Evolutionary conservation across 2,113 vertebrate species (phyloP), one percentile per base, ranked within the genome.

Genomic region (Pelmatolapia mariae): DNA sequence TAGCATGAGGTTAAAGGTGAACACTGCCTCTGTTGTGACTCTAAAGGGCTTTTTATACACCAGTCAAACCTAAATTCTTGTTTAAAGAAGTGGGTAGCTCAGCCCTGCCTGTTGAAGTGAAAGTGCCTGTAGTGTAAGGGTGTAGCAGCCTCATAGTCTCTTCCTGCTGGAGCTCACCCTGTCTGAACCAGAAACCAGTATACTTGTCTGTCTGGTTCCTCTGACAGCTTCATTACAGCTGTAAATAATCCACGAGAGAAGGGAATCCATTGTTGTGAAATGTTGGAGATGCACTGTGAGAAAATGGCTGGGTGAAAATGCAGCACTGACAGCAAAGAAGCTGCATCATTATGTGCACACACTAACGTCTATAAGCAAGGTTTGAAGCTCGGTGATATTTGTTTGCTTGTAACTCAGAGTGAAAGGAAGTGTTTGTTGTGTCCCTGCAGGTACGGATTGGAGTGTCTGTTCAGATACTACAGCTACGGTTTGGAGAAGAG

Each of bases 381-480:
- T 73, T 26, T 45, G 5, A 47, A 73, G 22, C 1, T 18, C 1
- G 0, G 68, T 26, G 22, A 26, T 8, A 7, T 47, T 29, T 63
- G 40, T 68, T 36, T 8, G 7, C 16, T n/a, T 6, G 33, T 68
- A 15, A 45, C 68, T 31, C 5, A 26, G 9, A 13, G 47, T 18
- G 4, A 47, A 59, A 24, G 6, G 80, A 45, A 82, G 33, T 56
- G 10, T 86, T 38, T 83, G 29, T 86, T 29, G 12, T 8, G 10
- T 9, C 38, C 16, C 83, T 8, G 26, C 87, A 99, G 99, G 95
- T 99, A 99, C 0, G 99, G 99, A 40, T 93, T 99, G 96, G 99
- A 99, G 94, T 99, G 99, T 91, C 97, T 99, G 57, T 99, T 99
- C 96, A 96, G 98, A 82, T 99, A 98, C 96, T 99, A 98, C 95